A percentile compares a stretch with the other conserved stretches of the same genome.
phyloP scores from a whole-genome alignment of 2,888 invertebrate genomes.

The Strigamia transsilvanica region DNA sequence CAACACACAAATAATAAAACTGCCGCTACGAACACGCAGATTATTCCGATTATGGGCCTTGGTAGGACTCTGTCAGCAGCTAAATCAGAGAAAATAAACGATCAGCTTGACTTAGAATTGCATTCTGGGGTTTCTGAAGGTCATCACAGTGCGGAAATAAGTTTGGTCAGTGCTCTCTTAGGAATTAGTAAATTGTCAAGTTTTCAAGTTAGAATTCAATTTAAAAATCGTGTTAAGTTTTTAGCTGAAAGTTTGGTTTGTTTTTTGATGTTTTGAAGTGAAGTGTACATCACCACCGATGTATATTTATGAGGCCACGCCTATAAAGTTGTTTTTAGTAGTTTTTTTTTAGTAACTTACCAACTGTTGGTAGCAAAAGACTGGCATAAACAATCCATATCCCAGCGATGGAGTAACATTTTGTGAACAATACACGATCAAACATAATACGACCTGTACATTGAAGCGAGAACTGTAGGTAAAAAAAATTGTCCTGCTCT shows the following conservation, averaged over 20 bases:
- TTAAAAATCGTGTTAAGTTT: no score
- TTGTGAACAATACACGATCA: not conserved
- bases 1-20: not conserved
- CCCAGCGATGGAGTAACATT: not conserved
- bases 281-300: not conserved
- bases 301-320: not conserved
- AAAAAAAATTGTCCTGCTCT: not conserved
- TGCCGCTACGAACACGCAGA: not conserved
- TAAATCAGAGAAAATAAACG: not conserved
- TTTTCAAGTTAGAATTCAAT: no score
- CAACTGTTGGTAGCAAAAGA: slow-evolving; percentile 2
- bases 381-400: not conserved
- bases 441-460: not conserved
- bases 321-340: not conserved
- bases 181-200: no score
- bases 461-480: not conserved
- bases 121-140: not conserved
- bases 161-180: no score
- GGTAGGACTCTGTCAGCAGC: not conserved
- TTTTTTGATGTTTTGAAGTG: not conserved
- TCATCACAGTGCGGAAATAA: not conserved
- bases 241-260: not conserved
- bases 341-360: not conserved
- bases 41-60: not conserved
- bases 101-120: not conserved